Base-by-base conservation (phyloP, 1,140 invertebrate genomes). In the Limonius californicus region DNA sequence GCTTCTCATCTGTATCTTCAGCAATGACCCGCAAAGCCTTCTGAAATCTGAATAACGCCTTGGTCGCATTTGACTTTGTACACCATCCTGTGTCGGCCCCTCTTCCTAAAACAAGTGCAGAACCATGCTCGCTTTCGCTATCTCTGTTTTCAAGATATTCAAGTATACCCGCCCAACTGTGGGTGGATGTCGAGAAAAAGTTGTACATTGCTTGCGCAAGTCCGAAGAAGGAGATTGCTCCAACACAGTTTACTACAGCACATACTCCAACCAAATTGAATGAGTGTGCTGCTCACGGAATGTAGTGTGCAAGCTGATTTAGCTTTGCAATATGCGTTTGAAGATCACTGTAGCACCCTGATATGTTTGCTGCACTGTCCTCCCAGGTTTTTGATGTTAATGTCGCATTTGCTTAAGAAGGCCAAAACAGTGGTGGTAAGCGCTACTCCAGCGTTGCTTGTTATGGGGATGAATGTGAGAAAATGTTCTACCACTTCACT, bases 301-400 rank as follows among this genome's bases (percentile, higher is more conserved):
- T 21, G 20, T 47, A 63, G 11, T 14, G 11, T 15, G 47, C 43
- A 11, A 30, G 32, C 7, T 47, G 8, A 54, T 59, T 63, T 20
- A 50, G 18, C 9, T 50, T 50, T 14, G 35, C 23, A 57, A 77
- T 72, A 59, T 63, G 57, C 16, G 73, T 70, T 69, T 77, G 74
- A 45, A 77, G 59, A 30, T 74, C 74, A 53, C 57, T 70, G 61
- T 77, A 75, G 2, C 39, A 57, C n/a, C 74, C 76, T 63, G 67
- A 68, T 72, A 78, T 77, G 56, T 75, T 79, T 9, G 50, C 20
- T 9, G 73, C 74, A 71, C 76, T 64, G 58, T 11, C 62, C 58
- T 15, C 62, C 18, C 15, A 45, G 59, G 19, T 59, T 35, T 53
- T 30, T 39, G 45, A 61, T 64, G 55, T 65, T 42, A 59, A 77